A percentile compares a stretch with the other conserved stretches of the same genome.
Conservation (phyloP, 2,113 vertebrate species). For the Apodemus sylvaticus region DNA sequence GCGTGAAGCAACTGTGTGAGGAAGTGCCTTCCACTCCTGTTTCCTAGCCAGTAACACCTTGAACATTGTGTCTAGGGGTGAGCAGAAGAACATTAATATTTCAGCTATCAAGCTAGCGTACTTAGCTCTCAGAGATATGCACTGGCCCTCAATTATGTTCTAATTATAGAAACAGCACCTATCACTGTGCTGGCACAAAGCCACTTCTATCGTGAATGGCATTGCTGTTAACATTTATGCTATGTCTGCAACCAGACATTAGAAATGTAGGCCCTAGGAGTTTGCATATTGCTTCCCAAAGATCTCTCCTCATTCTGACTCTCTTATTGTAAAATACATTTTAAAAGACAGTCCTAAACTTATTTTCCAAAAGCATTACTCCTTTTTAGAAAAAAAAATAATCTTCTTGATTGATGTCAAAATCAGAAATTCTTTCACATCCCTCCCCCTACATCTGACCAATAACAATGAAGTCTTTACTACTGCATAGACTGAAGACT, state of each 20-base stretch:
- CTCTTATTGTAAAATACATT: background rate
- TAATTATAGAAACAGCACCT: conserved; percentile 53
- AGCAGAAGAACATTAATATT: conserved; percentile 81
- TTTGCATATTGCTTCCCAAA: conserved; percentile 9
- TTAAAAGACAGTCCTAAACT: background rate
- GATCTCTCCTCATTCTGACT: background rate
- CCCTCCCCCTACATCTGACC: too few relatives aligned
- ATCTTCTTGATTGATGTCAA: background rate
- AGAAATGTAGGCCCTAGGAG: conserved; percentile 33
- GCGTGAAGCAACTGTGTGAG: conserved; percentile 80
- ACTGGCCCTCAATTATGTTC: background rate
- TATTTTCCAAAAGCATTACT: background rate
- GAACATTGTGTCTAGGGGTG: conserved; percentile 64
- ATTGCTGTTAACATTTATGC: conserved; percentile 51
- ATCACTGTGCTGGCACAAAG: conserved; percentile 31
- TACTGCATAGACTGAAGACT: background rate
- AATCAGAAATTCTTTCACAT: background rate
- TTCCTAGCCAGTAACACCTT: conserved; percentile 81
- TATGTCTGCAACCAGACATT: conserved; percentile 44
- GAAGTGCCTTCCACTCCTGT: conserved; percentile 83
- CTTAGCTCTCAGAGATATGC: conserved; percentile 46
- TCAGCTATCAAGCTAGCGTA: conserved; percentile 71
- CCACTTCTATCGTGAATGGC: conserved; percentile 28
- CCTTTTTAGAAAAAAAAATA: background rate
- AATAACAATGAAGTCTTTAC: background rate